These are phyloP conservation scores for Platorchestia sp. DNA, from an alignment of 1,140 invertebrate species.

Conservation along the genomic window DNA sequence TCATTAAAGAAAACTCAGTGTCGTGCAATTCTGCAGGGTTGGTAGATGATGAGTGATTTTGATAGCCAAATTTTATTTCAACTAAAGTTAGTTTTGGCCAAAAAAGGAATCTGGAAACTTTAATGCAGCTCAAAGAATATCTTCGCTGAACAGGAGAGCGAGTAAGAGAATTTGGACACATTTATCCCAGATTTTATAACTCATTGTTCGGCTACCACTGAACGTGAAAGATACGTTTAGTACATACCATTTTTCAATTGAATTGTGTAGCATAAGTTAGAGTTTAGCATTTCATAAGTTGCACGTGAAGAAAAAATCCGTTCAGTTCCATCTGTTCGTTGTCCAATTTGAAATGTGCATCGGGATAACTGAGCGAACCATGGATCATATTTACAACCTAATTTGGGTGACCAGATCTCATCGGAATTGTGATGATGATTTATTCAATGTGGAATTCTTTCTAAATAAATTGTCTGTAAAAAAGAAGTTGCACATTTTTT, in stretches of 20 bases:
- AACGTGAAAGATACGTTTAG: background rate
- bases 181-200: background rate
- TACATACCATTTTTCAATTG: background rate
- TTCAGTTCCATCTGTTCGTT: background rate
- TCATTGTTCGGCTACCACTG: background rate
- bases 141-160: background rate
- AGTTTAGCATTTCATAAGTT: background rate
- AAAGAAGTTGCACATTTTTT: background rate
- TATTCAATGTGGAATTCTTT: background rate
- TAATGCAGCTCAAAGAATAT: background rate
- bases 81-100: too few species aligned
- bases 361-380: background rate
- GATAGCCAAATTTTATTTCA: too few species aligned
- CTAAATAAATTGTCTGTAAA: background rate
- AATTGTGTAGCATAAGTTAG: background rate
- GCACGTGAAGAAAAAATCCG: background rate
- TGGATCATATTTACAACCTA: background rate
- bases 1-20: too few species aligned
- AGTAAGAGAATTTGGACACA: background rate
- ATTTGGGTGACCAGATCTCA: background rate
- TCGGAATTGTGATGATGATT: background rate
- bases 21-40: too few species aligned
- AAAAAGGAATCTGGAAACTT: too few species aligned
- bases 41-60: too few species aligned
- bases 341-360: background rate